A percentile compares a stretch with the other conserved stretches of the same genome.
phyloP scores from a whole-genome alignment of 2,888 invertebrate species.

The Trichacis sp. region DNA sequence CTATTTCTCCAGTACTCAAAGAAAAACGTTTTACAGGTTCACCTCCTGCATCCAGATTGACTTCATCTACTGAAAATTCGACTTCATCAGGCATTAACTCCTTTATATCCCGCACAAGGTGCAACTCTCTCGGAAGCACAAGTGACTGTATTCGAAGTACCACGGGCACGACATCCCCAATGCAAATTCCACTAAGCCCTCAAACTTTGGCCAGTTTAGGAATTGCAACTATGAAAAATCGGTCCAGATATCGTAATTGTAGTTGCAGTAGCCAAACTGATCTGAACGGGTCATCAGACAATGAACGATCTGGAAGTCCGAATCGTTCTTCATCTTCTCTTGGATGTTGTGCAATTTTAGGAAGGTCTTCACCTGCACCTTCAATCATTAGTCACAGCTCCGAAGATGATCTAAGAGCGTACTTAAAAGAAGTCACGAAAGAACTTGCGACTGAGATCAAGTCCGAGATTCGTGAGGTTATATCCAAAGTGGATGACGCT shows the following conservation, averaged over 20 bases:
- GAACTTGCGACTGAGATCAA: constrained; percentile 85
- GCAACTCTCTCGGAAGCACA: constrained; percentile 75
- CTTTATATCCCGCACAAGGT: constrained; percentile 70
- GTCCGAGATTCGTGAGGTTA: constrained; percentile 84
- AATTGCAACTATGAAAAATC: constrained; percentile 71
- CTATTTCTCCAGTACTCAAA: no score
- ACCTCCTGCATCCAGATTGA: constrained; percentile 50
- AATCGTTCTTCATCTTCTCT: constrained; percentile 60
- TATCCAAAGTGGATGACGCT: constrained; percentile 83
- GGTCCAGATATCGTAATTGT: constrained; percentile 71
- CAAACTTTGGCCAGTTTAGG: constrained; percentile 77
- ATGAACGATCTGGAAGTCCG: constrained; percentile 65
- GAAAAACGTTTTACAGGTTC: constrained; percentile 47
- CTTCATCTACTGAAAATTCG: constrained; percentile 43
- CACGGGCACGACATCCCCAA: constrained; percentile 51
- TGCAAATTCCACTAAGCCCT: constrained; percentile 71
- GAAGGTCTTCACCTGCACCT: constrained; percentile 60
- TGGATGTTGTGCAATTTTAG: constrained; percentile 47
- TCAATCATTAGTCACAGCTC: constrained; percentile 63
- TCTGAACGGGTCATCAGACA: constrained; percentile 75
- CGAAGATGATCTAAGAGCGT: constrained; percentile 80
- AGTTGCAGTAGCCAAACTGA: constrained; percentile 83
- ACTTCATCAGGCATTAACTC: constrained; percentile 21
- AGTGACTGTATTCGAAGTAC: constrained; percentile 39
- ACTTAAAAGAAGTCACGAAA: constrained; percentile 82